A percentile compares a stretch with the other conserved stretches of the same genome.
Conservation (phyloP, 2,113 vertebrate genomes). For the Gadus macrocephalus region DNA sequence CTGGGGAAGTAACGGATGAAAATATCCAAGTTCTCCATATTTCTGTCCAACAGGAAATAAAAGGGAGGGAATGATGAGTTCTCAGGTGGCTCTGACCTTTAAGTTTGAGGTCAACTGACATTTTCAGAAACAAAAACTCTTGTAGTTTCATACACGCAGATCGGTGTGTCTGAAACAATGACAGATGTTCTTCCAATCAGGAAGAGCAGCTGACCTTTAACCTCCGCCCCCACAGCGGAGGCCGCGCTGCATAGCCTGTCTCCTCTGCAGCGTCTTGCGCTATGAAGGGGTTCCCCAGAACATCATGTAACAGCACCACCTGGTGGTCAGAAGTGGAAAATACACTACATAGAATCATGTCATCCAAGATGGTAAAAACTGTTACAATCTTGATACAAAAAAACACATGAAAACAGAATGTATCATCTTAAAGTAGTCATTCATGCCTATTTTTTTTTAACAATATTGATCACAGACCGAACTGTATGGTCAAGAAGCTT, state of each 20-base stretch:
- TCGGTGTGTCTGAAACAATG: neutral
- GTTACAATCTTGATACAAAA: no score
- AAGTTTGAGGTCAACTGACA: neutral
- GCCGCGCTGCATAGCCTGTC: conserved; percentile 64
- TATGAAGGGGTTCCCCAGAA: conserved; percentile 45
- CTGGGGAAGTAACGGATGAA: neutral
- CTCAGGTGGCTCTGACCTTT: neutral
- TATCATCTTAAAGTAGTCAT: no score
- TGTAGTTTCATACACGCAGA: no score
- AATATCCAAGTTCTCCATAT: neutral
- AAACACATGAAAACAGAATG: no score
- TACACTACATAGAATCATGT: neutral
- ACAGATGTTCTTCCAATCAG: conserved; percentile 39
- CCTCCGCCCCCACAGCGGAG: conserved; percentile 67
- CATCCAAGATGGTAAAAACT: neutral
- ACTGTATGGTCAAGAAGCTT: no score
- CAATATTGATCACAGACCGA: no score
- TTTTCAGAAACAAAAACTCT: no score
- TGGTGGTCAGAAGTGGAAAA: conserved; percentile 35
- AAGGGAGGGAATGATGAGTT: no score
- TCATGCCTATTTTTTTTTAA: no score
- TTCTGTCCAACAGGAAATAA: no score
- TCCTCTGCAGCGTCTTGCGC: conserved; percentile 71
- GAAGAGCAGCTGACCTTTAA: conserved; percentile 82
- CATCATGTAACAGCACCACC: conserved; percentile 56